Percentiles rank a stretch among this genome's conserved stretches.
Conservation (phyloP, 2,888 invertebrate species). For the Pyrochroa serraticornis region DNA sequence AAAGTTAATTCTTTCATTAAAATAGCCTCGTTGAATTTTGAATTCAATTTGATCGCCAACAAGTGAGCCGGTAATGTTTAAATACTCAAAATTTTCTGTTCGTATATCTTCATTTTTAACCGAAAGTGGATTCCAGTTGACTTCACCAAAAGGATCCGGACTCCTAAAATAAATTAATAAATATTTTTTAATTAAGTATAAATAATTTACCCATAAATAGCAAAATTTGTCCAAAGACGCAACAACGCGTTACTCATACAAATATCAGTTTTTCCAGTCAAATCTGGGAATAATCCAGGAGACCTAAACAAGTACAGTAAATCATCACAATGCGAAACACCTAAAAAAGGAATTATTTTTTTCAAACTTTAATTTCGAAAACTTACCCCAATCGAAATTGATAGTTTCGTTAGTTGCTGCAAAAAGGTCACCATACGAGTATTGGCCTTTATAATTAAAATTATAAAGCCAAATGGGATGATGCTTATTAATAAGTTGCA, state of each 20-base stretch:
- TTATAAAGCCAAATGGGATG: slow-evolving; percentile 60
- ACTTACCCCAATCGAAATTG: slow-evolving; percentile 48
- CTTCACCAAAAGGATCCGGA: slow-evolving; percentile 35
- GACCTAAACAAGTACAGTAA: slow-evolving; percentile 61
- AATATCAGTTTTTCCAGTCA: slow-evolving; percentile 51
- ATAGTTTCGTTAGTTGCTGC: slow-evolving; percentile 49
- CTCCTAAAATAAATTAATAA: slow-evolving; percentile 34
- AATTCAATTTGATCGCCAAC: slow-evolving; percentile 3
- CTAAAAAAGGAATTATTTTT: neutral
- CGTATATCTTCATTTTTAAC: slow-evolving; percentile 17
- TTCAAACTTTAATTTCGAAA: too few relatives aligned
- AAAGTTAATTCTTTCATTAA: slow-evolving; percentile 22
- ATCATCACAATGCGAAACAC: slow-evolving; percentile 62
- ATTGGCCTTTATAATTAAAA: slow-evolving; percentile 58
- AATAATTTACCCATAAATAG: slow-evolving; percentile 56
- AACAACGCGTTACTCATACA: slow-evolving; percentile 54
- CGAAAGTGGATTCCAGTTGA: slow-evolving; percentile 27
- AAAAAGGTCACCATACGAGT: slow-evolving; percentile 57
- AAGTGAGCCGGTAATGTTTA: slow-evolving; percentile 35
- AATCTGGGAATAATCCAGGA: slow-evolving; percentile 55
- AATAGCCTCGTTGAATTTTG: slow-evolving; percentile 10
- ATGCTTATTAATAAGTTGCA: slow-evolving; percentile 48
- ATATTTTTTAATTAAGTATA: slow-evolving; percentile 3
- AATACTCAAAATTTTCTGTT: slow-evolving; percentile 34
- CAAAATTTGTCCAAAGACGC: slow-evolving; percentile 59